These are phyloP conservation scores for Chloroceryle aenea DNA, from an alignment of 2,113 vertebrate species.

Conservation along the genomic window DNA sequence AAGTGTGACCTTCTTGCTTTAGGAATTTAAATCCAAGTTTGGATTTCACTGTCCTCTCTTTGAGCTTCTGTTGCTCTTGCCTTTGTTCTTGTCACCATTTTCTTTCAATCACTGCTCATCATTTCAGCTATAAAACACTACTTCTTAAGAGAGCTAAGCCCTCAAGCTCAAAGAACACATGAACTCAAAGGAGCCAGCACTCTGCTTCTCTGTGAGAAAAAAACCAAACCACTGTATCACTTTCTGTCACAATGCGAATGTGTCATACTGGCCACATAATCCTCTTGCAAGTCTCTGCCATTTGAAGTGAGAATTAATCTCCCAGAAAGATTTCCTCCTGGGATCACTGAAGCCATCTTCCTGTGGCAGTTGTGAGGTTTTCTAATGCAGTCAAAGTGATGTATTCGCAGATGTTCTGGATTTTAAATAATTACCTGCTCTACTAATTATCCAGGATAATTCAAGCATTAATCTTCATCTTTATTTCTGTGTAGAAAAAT, in stretches of 20 bases:
- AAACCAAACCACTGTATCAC: background rate
- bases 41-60: background rate
- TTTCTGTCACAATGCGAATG: background rate
- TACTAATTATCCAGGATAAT: constrained; percentile 43
- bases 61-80: background rate
- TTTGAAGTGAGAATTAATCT: constrained; percentile 61
- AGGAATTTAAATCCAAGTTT: background rate
- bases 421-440: constrained; percentile 62
- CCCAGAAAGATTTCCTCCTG: background rate
- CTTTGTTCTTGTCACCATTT: background rate
- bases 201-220: background rate
- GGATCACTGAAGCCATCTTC: background rate
- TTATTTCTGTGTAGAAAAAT: background rate
- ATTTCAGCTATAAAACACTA: background rate
- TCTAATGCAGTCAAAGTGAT: constrained; percentile 35
- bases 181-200: background rate
- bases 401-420: constrained; percentile 28
- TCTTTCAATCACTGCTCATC: constrained; percentile 2
- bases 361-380: background rate
- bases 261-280: constrained; percentile 24
- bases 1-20: background rate
- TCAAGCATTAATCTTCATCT: constrained; percentile 47
- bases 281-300: constrained; percentile 53
- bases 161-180: background rate
- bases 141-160: background rate